These are phyloP conservation scores for Galerucella pusilla DNA, from an alignment of 2,888 invertebrate species.

Conservation along the genomic window DNA sequence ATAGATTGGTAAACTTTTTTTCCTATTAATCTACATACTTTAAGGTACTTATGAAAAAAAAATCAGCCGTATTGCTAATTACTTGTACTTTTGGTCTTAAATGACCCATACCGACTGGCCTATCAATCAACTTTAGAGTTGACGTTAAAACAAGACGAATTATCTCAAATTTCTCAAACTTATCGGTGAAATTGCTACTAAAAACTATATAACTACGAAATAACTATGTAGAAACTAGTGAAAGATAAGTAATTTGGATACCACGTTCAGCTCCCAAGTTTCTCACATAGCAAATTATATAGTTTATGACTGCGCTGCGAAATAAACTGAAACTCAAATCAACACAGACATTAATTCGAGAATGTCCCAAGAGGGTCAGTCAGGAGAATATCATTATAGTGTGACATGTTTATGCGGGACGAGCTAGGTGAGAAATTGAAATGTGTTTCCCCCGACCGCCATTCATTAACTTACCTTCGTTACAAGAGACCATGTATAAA, in stretches of 20 bases:
- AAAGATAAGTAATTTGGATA: constrained; percentile 29
- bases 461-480: constrained; percentile 19
- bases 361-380: constrained; percentile 24
- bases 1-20: too few relatives aligned
- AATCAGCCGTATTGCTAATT: too few relatives aligned
- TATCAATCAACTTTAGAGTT: too few relatives aligned
- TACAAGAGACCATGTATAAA: background rate
- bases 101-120: too few relatives aligned
- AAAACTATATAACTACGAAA: constrained; percentile 19
- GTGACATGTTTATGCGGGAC: constrained; percentile 23
- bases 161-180: background rate
- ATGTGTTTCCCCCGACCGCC: constrained; percentile 14
- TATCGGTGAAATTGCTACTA: background rate
- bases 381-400: constrained; percentile 22
- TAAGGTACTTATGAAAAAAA: too few relatives aligned
- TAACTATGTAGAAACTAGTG: constrained; percentile 21
- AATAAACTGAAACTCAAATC: constrained; percentile 24
- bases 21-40: too few relatives aligned
- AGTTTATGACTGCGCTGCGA: constrained; percentile 12
- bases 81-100: too few relatives aligned
- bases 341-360: constrained; percentile 28
- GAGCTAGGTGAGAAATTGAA: constrained; percentile 25
- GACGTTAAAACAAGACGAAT: too few relatives aligned
- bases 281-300: constrained; percentile 20
- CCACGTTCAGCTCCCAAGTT: constrained; percentile 20